Conservation (phyloP, 1,140 invertebrate species). For the Onthophagus taurus region DNA sequence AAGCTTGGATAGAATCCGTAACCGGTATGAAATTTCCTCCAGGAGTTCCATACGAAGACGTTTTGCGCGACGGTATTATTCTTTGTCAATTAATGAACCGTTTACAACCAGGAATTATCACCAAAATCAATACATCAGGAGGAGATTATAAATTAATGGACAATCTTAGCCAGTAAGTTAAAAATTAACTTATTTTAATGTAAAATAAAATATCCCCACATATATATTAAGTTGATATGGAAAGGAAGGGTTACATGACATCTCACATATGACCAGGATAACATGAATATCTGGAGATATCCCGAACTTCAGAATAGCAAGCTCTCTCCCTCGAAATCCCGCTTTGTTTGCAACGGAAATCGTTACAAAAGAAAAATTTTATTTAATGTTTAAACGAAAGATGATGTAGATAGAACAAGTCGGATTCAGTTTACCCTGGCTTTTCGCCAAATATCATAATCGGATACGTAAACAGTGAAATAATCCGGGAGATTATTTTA, state of each 20-base stretch:
- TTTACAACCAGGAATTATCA: constrained; percentile 70
- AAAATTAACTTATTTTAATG: too few relatives aligned
- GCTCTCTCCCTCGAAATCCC: too few relatives aligned
- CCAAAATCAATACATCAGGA: constrained; percentile 78
- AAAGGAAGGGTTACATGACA: background rate
- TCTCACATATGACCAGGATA: constrained; percentile 9
- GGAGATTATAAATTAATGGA: constrained; percentile 94
- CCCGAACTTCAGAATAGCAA: constrained; percentile 1
- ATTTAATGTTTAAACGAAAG: too few relatives aligned
- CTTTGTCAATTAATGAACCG: constrained; percentile 81
- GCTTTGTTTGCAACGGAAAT: too few relatives aligned
- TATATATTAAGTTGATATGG: background rate
- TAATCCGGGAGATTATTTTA: too few relatives aligned
- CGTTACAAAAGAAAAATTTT: too few relatives aligned
- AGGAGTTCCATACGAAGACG: constrained; percentile 60
- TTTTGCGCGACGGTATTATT: constrained; percentile 72
- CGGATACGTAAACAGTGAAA: too few relatives aligned
- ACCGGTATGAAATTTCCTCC: constrained; percentile 69
- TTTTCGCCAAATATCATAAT: too few relatives aligned
- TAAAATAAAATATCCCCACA: too few relatives aligned
- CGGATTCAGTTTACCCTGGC: too few relatives aligned
- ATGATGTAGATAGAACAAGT: too few relatives aligned
- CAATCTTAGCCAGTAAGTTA: constrained; percentile 75
- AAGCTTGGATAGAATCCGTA: constrained; percentile 81
- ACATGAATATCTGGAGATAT: background rate